Percentiles rank a stretch among this genome's conserved stretches.
These are phyloP conservation scores for Lophotriccus pileatus DNA, from an alignment of 2,797 vertebrate species.

Conservation along the genomic window DNA sequence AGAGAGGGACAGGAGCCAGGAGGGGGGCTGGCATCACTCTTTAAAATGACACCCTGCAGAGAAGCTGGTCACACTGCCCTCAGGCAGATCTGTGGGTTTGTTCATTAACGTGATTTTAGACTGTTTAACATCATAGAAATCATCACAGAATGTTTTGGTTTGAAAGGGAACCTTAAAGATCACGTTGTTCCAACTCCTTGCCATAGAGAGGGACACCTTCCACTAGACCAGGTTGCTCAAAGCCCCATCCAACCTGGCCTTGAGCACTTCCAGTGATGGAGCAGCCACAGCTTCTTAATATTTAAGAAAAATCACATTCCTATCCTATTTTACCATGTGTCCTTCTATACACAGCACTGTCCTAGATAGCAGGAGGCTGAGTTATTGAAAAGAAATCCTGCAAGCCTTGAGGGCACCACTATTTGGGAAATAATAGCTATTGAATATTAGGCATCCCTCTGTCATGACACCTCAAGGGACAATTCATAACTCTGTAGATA, in stretches of 20 bases:
- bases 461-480: neutral
- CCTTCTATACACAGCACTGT: neutral
- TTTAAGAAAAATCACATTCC: neutral
- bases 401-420: neutral
- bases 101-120: neutral
- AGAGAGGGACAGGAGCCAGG: neutral
- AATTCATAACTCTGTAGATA: neutral
- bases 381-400: neutral
- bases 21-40: rapidly evolving
- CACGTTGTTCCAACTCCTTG: neutral
- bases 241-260: neutral
- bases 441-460: neutral
- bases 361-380: neutral
- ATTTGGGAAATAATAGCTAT: neutral
- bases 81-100: neutral
- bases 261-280: neutral
- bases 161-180: neutral
- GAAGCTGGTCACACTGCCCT: neutral
- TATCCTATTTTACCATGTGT: neutral
- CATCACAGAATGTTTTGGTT: neutral
- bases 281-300: neutral
- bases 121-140: neutral
- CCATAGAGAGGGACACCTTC: neutral
- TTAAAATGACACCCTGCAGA: neutral
- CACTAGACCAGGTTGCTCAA: neutral